Conservation (phyloP, 2,797 vertebrate species). For the Enteromius anoplus region DNA sequence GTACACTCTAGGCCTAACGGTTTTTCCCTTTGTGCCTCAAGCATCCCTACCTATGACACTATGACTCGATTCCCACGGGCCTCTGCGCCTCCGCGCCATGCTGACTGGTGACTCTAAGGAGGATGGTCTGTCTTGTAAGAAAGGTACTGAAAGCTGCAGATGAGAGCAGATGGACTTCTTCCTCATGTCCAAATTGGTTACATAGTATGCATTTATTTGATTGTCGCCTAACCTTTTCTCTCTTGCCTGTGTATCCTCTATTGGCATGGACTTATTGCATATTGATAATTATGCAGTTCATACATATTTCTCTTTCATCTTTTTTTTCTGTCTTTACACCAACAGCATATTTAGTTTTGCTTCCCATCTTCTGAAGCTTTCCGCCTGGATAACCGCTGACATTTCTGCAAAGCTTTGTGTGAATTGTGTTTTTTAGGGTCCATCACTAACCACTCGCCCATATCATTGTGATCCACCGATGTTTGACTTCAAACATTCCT, state of each 20-base stretch:
- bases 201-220: neutral
- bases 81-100: constrained; percentile 78
- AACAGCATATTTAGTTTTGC: constrained; percentile 18
- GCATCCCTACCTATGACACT: constrained; percentile 77
- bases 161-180: constrained; percentile 10
- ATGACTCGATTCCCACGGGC: constrained; percentile 81
- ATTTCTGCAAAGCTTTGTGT: constrained; percentile 63
- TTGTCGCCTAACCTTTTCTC: constrained; percentile 40
- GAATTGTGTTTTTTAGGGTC: constrained; percentile 59
- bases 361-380: constrained; percentile 66
- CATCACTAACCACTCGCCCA: constrained; percentile 15
- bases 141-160: constrained; percentile 71
- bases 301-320: neutral
- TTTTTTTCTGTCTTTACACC: neutral
- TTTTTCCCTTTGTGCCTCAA: constrained; percentile 53
- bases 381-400: constrained; percentile 63
- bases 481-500: constrained; percentile 57
- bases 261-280: neutral
- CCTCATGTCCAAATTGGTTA: neutral
- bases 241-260: constrained; percentile 18
- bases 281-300: too few species aligned
- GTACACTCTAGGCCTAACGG: constrained; percentile 26
- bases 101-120: constrained; percentile 79
- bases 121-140: constrained; percentile 60
- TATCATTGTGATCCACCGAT: constrained; percentile 21